Conservation (phyloP, 2,113 vertebrate genomes). For the Chascanopsetta lugubris region DNA sequence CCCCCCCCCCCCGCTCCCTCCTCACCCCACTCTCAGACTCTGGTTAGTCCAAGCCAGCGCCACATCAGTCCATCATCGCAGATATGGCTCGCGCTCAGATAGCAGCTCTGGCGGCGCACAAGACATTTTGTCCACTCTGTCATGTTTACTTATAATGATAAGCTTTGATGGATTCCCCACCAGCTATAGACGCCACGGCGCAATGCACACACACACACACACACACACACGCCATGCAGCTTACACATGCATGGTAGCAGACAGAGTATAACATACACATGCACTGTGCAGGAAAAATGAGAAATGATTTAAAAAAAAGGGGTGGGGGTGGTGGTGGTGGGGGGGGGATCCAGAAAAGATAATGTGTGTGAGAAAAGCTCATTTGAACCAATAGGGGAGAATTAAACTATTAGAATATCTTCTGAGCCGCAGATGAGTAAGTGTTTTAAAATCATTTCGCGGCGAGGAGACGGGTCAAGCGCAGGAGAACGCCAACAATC, state of each 20-base stretch:
- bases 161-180: constrained; percentile 79
- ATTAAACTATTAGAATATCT: too few species aligned
- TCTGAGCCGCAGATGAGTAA: constrained; percentile 17
- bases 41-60: constrained; percentile 70
- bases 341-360: too few species aligned
- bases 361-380: too few species aligned
- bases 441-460: constrained; percentile 7
- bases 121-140: constrained; percentile 83
- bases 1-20: too few species aligned
- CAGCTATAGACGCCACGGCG: constrained; percentile 61
- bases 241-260: constrained; percentile 20
- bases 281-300: constrained; percentile 5
- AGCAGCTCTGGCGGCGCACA: constrained; percentile 74
- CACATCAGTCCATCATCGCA: constrained; percentile 80
- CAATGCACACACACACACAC: constrained; percentile 7
- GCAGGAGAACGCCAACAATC: constrained; percentile 18
- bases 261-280: constrained; percentile 9
- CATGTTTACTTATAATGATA: constrained; percentile 83
- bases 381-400: too few species aligned
- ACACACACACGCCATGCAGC: constrained; percentile 13
- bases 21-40: constrained; percentile 69
- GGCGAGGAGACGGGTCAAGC: neutral
- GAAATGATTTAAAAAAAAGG: neutral
- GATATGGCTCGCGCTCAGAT: constrained; percentile 78
- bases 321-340: neutral